phyloP scores from a whole-genome alignment of 2,113 vertebrate species.

The Antigone vipio region DNA sequence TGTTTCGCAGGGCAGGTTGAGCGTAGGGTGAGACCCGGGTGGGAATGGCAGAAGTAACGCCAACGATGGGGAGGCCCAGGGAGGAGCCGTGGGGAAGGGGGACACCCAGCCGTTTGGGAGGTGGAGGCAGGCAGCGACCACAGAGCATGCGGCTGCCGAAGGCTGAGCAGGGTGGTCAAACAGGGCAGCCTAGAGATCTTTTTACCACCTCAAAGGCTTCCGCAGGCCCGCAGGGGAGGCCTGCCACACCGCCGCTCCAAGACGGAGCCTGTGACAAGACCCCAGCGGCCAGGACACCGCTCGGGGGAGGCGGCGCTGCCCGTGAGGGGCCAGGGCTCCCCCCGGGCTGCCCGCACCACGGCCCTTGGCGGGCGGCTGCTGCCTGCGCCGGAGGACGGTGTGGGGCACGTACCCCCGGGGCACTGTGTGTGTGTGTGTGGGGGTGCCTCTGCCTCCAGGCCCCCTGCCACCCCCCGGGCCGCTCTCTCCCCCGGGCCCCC shows the following conservation, averaged over 20 bases:
- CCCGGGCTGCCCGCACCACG: background rate
- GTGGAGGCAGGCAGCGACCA: background rate
- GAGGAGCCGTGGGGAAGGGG: accelerated
- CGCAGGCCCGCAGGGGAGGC: too few relatives aligned
- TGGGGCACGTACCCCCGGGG: too few relatives aligned
- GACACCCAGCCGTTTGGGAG: background rate
- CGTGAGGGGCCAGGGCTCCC: background rate
- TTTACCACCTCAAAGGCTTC: too few relatives aligned
- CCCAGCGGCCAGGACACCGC: too few relatives aligned
- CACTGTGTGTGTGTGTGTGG: too few relatives aligned
- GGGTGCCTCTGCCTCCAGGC: too few relatives aligned
- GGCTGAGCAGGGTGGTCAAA: accelerated
- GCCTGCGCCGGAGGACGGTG: background rate
- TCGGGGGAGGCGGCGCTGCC: background rate
- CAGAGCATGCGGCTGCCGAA: background rate
- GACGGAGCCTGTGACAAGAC: too few relatives aligned
- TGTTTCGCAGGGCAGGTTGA: background rate
- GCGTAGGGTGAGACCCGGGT: accelerated
- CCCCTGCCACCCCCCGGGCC: background rate
- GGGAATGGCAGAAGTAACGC: background rate
- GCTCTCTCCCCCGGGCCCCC: background rate
- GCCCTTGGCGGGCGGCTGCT: background rate
- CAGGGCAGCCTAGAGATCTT: background rate
- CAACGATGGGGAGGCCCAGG: accelerated
- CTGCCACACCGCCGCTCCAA: too few relatives aligned